Base-by-base conservation (phyloP, 2,113 vertebrate genomes). In the Tursiops truncatus region DNA sequence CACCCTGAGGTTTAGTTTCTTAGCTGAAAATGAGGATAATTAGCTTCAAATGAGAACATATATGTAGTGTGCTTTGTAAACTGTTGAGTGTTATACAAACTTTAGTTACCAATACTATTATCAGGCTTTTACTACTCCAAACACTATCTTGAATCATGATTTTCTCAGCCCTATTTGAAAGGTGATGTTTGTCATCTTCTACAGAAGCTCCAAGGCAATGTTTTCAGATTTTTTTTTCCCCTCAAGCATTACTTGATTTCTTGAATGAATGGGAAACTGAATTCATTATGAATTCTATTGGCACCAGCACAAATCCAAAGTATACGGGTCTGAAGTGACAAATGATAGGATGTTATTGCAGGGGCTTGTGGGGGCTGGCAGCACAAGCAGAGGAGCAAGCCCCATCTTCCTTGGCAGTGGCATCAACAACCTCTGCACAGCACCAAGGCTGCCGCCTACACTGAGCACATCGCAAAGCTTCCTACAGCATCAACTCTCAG, bases 231-330 rank as follows among this genome's bases (percentile, higher is more conserved):
- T 70, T 18, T 70, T 18, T 62, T 60, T 0, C 33, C 65, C 88
- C 26, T 41, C 33, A 58, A 90, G 70, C 4, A 38, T 84, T 74
- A 62, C 79, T 92, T 89, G 80, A 82, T 86, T 96, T 93, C 77
- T 67, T 68, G 15, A 80, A 80, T 92, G 94, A 94, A 94, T 95
- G 87, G 63, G 83, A 92, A 92, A 84, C 58, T 93, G 82, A 77
- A 87, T 92, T 97, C 50, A 71, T 83, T 94, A 82, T 70, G 58
- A 95, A 97, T 96, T 94, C 83, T 38, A 41, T 50, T 79, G 79
- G 87, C 95, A 96, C 36, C 18, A 71, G 83, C 58, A 70, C 80
- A 90, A 62, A 96, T 62, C 38, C 31, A 38, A 58, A 90, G 87
- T 68, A 53, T 82, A 85, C 83, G 74, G 44, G 25, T 90, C 95